These are phyloP conservation scores for Callimorpha dominula DNA, from an alignment of 2,888 invertebrate species.

Conservation along the genomic window DNA sequence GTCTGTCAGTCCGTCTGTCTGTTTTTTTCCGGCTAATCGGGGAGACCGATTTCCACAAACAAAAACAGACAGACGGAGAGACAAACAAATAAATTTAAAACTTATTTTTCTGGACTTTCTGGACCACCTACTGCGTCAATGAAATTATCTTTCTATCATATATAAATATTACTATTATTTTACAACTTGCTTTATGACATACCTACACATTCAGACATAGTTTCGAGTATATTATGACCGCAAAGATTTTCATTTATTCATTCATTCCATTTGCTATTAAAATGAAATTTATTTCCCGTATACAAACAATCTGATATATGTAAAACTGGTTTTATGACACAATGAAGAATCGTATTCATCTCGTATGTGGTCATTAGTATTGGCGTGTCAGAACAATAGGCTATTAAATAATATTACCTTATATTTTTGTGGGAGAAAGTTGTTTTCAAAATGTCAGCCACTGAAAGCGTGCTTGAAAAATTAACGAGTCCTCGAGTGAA, in stretches of 20 bases:
- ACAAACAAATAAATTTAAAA: too few species aligned
- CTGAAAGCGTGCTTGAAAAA: slow-evolving; percentile 51
- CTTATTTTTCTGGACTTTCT: neutral
- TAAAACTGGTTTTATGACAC: neutral
- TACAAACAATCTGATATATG: neutral
- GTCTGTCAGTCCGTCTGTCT: too few species aligned
- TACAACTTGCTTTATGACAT: neutral
- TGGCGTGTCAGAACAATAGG: slow-evolving; percentile 37
- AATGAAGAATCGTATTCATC: slow-evolving; percentile 7
- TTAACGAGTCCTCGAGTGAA: slow-evolving; percentile 36
- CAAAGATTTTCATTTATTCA: neutral
- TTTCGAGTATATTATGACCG: neutral
- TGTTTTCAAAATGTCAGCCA: slow-evolving; percentile 42
- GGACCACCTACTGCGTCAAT: neutral
- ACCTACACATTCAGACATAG: neutral
- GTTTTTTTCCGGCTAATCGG: too few species aligned
- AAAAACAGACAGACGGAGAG: too few species aligned
- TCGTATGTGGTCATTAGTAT: slow-evolving; percentile 18
- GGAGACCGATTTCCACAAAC: too few species aligned
- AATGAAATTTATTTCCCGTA: neutral
- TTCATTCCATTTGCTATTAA: neutral
- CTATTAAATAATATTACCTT: slow-evolving; percentile 34
- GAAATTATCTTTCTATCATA: neutral
- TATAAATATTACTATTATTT: neutral
- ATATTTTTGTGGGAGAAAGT: slow-evolving; percentile 50